Evolutionary conservation across 2,113 vertebrate genomes (phyloP).

Genomic region (Paradisaea rubra): DNA sequence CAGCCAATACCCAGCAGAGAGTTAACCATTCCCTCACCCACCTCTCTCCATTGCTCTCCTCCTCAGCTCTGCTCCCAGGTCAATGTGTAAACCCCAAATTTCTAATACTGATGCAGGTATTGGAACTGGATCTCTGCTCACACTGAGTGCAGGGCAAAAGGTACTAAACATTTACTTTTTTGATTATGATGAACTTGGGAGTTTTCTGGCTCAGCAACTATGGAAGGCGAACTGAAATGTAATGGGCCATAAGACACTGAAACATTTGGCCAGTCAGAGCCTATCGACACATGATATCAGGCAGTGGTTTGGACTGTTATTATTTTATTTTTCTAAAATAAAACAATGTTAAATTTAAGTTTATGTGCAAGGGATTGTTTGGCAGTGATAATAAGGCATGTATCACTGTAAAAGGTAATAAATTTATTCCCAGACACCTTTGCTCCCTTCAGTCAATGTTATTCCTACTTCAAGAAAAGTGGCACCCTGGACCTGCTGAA

Average conservation of each 20-base stretch:
- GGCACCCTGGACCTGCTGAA: background rate
- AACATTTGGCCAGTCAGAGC: background rate
- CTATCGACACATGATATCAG: background rate
- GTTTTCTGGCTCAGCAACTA: background rate
- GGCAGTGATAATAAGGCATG: background rate
- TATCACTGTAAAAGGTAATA: background rate
- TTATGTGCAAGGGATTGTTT: background rate
- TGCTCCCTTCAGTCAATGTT: background rate
- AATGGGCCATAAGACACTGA: background rate
- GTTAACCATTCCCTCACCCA: background rate
- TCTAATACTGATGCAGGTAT: background rate
- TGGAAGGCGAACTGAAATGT: background rate
- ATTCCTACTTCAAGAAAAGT: background rate
- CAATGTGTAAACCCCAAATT: background rate
- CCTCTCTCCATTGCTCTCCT: background rate
- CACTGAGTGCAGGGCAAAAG: background rate
- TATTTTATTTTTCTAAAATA: background rate
- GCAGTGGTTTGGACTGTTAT: background rate
- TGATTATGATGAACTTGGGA: background rate
- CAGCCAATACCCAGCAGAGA: background rate
- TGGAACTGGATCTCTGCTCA: background rate
- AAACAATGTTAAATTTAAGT: background rate
- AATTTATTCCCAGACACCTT: background rate
- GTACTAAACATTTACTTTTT: background rate
- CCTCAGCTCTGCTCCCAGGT: background rate